Conservation (phyloP, 2,113 vertebrate species). For the Xiphophorus hellerii region DNA sequence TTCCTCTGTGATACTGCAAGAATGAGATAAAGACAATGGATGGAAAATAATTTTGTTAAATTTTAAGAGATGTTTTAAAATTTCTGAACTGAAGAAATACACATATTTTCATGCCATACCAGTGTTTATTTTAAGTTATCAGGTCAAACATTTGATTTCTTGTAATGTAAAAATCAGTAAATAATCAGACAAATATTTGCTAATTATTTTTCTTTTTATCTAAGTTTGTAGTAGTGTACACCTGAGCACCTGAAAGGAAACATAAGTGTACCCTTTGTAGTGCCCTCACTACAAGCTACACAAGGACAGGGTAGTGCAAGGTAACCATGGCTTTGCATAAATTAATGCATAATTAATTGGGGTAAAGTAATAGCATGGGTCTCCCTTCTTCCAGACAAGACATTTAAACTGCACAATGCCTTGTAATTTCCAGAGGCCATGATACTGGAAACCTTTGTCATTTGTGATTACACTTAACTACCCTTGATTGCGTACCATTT, state of each 20-base stretch:
- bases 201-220: neutral
- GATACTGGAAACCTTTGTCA: neutral
- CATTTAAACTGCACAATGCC: constrained; percentile 11
- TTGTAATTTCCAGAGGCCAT: neutral
- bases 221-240: neutral
- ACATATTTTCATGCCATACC: neutral
- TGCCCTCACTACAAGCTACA: constrained; percentile 18
- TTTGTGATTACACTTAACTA: neutral
- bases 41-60: neutral
- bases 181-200: neutral
- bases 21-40: neutral
- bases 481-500: neutral
- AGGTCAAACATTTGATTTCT: neutral
- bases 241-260: neutral
- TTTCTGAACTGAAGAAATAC: neutral
- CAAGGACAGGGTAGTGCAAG: constrained; percentile 17
- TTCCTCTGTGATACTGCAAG: too few species aligned
- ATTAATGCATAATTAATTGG: constrained; percentile 71
- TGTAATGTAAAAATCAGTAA: neutral
- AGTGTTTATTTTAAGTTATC: neutral
- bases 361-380: constrained; percentile 46
- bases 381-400: constrained; percentile 37
- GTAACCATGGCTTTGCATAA: constrained; percentile 59
- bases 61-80: neutral
- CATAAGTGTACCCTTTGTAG: constrained; percentile 2